Evolutionary conservation across 1,140 invertebrate genomes (phyloP), one percentile per base, ranked within the genome.

Genomic region (Zaprionus lachaisei): DNA sequence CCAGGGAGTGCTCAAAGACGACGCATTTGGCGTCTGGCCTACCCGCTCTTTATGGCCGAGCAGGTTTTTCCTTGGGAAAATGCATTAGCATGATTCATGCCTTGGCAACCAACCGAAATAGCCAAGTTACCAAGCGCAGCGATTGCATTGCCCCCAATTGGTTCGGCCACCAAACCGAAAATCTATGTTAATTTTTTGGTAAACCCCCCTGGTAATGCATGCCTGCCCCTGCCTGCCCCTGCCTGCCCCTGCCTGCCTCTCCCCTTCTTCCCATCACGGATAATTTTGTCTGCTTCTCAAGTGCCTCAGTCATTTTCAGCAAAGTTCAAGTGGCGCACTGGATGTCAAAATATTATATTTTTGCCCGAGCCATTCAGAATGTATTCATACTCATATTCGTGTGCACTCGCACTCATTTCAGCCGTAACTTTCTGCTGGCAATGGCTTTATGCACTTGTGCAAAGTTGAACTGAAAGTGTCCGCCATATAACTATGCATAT

Each of bases 41-140:
- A 69, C 55, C 77, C 69, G 80, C 41, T 57, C 55, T 58, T 81
- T 81, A 79, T 79, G 79, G 76, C 72, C 57, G 49, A 47, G 77
- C 81, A 78, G 79, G 82, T 79, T 87, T 87, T 83, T 83, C 80
- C 69, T 80, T 82, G 77, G 82, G 71, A 75, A 87, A 87, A 89
- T 89, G 84, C 83, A 89, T 81, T 89, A 89, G 81, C 77, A 77
- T 79, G 79, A 82, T 76, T 86, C 79, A 76, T 78, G 78, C 56
- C 79, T 54, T 54, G 73, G 51, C 62, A 63, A 55, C 65, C 44
- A 60, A 61, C 55, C 22, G 31, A 47, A 60, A 65, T 37, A 24
- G 54, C 51, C 64, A 51, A 66, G 41, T 64, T 57, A 47, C 63
- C 56, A 54, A 58, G 70, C n/a, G 54, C 22, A 28, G 57, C 41